Base-by-base conservation (phyloP, 2,113 vertebrate genomes). In the Tenebrosternarchus preto region DNA sequence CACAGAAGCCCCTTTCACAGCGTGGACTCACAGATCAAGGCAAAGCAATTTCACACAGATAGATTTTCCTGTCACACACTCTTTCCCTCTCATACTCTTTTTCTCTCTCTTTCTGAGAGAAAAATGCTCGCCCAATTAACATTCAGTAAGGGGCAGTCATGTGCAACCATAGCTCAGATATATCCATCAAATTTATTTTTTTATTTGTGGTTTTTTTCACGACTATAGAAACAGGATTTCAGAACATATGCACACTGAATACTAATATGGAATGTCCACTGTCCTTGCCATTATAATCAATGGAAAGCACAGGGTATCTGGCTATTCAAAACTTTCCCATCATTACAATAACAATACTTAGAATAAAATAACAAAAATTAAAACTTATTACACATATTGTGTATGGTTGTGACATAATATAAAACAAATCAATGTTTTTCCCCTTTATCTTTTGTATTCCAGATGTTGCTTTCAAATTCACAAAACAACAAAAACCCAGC, bases 21-120 rank as follows among this genome's bases (percentile, higher is more conserved):
- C 20, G 27, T 46, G 9, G 66, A 33, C 70, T 76, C 73, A 46
- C 72, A 53, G 53, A 74, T 85, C 59, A 70, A 83, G 69, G 67
- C 36, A 70, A 84, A 82, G 74, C 84, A 46, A 75, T 84, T 86
- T 86, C 81, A 82, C 72, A 83, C 61, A 22, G 25, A 84, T 74
- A 75, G 67, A 77, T 63, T 81, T 86, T 82, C 43, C 80, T 77
- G 33, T 78, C 78, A 80, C 53, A 70, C 36, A 27, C 74, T 73
- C 69, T 50, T 24, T 75, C 72, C 72, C 53, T 39, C 56, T 31
- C 29, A 74, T 19, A 67, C 27, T 8, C 12, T 57, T 50, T 22
- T 9, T 63, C 63, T 53, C 27, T 80, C 83, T 67, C 29, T 70
- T 12, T 17, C 70, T 25, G 46, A 61, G 25, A 70, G 33, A 79